A percentile compares a stretch with the other conserved stretches of the same genome.
phyloP scores from a whole-genome alignment of 2,888 invertebrate species.

The Cerceris ruficornis region DNA sequence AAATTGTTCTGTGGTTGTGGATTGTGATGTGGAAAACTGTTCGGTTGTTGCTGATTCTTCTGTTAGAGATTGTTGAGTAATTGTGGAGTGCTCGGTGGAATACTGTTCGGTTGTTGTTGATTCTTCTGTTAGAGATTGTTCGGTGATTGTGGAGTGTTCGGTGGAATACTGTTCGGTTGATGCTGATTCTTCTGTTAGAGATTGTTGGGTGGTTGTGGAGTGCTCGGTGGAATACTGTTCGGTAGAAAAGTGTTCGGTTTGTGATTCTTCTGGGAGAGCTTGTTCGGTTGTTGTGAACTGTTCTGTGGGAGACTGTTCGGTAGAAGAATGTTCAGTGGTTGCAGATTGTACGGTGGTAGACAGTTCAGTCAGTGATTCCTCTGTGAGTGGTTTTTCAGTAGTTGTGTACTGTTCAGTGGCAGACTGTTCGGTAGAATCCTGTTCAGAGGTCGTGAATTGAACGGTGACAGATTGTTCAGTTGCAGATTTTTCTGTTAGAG shows the following conservation, averaged over 20 bases:
- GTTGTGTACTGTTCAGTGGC: not conserved
- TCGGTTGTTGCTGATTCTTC: not conserved
- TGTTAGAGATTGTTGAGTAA: not conserved
- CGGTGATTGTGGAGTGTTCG: not conserved
- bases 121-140: not conserved
- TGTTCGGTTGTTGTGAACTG: not conserved
- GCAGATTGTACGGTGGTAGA: too few species aligned
- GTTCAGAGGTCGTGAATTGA: constrained; percentile 1
- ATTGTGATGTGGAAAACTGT: too few species aligned
- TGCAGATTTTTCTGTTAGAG: not conserved
- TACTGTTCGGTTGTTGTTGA: constrained; percentile 2
- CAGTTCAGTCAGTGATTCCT: not conserved
- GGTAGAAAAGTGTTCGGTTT: not conserved
- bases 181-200: too few species aligned
- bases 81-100: constrained; percentile 3
- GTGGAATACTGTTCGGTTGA: not conserved
- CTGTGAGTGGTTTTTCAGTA: constrained; percentile 2
- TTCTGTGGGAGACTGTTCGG: not conserved
- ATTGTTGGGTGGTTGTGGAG: not conserved
- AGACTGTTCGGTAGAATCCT: not conserved
- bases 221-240: constrained; percentile 12
- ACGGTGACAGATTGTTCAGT: constrained; percentile 8
- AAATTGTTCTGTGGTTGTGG: constrained; percentile 1
- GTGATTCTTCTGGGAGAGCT: not conserved
- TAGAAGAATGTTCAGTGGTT: not conserved